Percentiles rank a stretch among this genome's conserved stretches.
Evolutionary conservation across 2,113 vertebrate genomes (phyloP).

Genomic region (Holacanthus passer): DNA sequence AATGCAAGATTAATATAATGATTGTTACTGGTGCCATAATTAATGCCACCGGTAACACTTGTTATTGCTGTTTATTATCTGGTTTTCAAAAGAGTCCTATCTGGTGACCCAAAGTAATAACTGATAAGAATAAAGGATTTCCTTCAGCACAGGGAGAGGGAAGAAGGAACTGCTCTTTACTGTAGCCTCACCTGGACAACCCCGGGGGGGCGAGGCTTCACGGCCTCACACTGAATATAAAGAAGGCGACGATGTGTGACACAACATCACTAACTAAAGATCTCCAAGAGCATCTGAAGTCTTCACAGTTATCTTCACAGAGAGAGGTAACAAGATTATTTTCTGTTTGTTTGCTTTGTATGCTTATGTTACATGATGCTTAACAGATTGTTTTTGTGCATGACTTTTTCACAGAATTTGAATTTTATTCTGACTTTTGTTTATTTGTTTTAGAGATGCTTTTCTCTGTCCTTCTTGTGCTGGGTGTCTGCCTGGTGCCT

Average conservation of each 20-base stretch:
- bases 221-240: slow-evolving; percentile 33
- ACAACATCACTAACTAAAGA: slow-evolving; percentile 27
- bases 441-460: slow-evolving; percentile 77
- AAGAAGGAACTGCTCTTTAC: slow-evolving; percentile 73
- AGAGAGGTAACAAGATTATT: slow-evolving; percentile 32
- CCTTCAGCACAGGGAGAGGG: slow-evolving; percentile 42
- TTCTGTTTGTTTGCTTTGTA: too few species aligned
- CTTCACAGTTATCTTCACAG: background rate
- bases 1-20: background rate
- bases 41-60: fast-evolving
- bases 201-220: slow-evolving; percentile 42
- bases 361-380: background rate
- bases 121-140: slow-evolving; percentile 16
- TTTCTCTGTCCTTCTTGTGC: slow-evolving; percentile 61
- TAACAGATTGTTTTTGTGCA: background rate
- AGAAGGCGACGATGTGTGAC: background rate
- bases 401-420: background rate
- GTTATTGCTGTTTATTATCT: background rate
- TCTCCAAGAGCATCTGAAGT: slow-evolving; percentile 4
- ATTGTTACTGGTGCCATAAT: background rate
- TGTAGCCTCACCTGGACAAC: slow-evolving; percentile 17
- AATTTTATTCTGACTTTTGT: background rate
- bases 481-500: slow-evolving; percentile 67
- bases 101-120: slow-evolving; percentile 5
- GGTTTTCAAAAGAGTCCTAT: background rate